Evolutionary conservation across 2,888 invertebrate species (phyloP).

Genomic region (Bombylius discolor): DNA sequence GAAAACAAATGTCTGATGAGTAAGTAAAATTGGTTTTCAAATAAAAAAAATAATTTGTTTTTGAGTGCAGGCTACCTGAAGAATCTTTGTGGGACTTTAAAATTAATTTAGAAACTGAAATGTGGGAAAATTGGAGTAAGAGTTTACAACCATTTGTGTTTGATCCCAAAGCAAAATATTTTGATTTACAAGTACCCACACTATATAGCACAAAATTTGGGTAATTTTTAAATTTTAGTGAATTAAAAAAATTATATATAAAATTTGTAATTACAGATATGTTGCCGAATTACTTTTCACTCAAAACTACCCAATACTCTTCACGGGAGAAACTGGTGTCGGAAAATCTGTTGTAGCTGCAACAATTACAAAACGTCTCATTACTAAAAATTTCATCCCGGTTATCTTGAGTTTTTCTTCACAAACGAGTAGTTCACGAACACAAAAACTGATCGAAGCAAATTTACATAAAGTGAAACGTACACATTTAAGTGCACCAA

Average conservation of each 20-base stretch:
- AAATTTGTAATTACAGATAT: constrained; percentile 18
- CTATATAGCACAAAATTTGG: constrained; percentile 82
- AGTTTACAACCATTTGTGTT: constrained; percentile 64
- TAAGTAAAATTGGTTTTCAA: constrained; percentile 18
- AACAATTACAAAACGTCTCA: constrained; percentile 53
- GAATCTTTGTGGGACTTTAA: constrained; percentile 64
- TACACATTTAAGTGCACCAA: constrained; percentile 66
- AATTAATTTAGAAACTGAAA: constrained; percentile 54
- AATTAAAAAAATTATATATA: no score
- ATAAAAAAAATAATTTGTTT: not conserved
- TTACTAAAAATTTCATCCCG: constrained; percentile 52
- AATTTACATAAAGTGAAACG: constrained; percentile 73
- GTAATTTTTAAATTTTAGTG: constrained; percentile 23
- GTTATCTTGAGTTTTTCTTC: constrained; percentile 80
- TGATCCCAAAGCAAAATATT: constrained; percentile 58
- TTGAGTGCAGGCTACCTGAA: constrained; percentile 49
- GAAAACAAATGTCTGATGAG: constrained; percentile 33
- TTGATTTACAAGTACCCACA: constrained; percentile 82
- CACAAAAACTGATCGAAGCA: constrained; percentile 70
- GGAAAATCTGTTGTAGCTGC: constrained; percentile 81
- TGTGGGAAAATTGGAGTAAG: constrained; percentile 65
- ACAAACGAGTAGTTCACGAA: constrained; percentile 73
- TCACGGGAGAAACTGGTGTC: constrained; percentile 84
- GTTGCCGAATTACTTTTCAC: constrained; percentile 51
- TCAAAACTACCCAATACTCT: constrained; percentile 64